Evolutionary conservation across 2,888 invertebrate species (phyloP).

Genomic region (Nephrocerus scutellatus): DNA sequence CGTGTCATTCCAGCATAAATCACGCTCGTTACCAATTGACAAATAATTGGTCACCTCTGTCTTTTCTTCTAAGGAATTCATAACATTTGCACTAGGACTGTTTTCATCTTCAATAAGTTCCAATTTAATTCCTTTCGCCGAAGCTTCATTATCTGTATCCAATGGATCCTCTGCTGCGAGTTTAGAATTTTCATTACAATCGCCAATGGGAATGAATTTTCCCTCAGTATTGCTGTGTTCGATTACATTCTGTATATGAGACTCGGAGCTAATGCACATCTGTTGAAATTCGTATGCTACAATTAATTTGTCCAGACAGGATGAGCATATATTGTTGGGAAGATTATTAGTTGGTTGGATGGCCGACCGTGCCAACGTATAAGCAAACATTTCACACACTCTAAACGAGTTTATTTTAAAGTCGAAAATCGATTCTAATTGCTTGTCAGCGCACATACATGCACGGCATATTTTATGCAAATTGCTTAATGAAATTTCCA

Average conservation of each 20-base stretch:
- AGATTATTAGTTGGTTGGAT: slow-evolving; percentile 52
- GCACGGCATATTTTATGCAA: slow-evolving; percentile 25
- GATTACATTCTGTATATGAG: slow-evolving; percentile 36
- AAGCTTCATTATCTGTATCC: slow-evolving; percentile 7
- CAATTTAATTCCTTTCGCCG: too few species aligned
- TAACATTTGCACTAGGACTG: too few species aligned
- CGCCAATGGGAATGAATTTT: too few species aligned
- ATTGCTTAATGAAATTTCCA: too few species aligned
- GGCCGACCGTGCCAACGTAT: slow-evolving; percentile 35
- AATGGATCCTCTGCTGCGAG: slow-evolving; percentile 13
- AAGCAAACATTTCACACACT: slow-evolving; percentile 39
- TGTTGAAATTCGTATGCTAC: slow-evolving; percentile 50
- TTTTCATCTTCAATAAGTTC: too few species aligned
- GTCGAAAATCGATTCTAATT: slow-evolving; percentile 10
- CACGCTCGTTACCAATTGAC: too few species aligned
- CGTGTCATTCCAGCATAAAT: too few species aligned
- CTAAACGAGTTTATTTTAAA: slow-evolving; percentile 3
- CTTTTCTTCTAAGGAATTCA: too few species aligned
- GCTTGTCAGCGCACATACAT: slow-evolving; percentile 17
- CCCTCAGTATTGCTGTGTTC: slow-evolving; percentile 3
- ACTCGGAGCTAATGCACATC: slow-evolving; percentile 49
- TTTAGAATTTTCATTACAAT: not conserved
- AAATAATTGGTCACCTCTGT: too few species aligned
- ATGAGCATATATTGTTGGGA: slow-evolving; percentile 54
- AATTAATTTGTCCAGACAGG: slow-evolving; percentile 51